Evolutionary conservation across 2,888 invertebrate species (phyloP).

Genomic region (Ditula angustiorana): DNA sequence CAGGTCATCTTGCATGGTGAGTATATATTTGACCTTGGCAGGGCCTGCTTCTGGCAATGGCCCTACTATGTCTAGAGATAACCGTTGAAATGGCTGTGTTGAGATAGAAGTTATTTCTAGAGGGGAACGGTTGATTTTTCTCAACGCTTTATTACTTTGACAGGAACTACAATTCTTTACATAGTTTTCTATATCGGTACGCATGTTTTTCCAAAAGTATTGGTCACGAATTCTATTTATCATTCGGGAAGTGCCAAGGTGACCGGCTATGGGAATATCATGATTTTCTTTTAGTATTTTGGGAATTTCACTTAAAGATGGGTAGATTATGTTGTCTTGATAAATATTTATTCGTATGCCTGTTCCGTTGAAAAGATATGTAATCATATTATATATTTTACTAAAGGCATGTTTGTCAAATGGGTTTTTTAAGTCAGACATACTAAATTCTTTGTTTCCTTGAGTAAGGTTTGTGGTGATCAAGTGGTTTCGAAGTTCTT

Average conservation of each 20-base stretch:
- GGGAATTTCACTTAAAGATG: background rate
- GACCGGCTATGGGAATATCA: background rate
- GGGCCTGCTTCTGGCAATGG: constrained; percentile 43
- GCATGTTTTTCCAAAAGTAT: background rate
- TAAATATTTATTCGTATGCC: background rate
- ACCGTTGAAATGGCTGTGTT: constrained; percentile 14
- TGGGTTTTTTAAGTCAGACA: background rate
- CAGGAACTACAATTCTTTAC: constrained; percentile 35
- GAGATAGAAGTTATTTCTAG: constrained; percentile 31
- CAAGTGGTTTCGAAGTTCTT: background rate
- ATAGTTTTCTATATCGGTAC: constrained; percentile 12
- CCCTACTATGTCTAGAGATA: constrained; percentile 41
- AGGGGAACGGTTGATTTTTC: constrained; percentile 1
- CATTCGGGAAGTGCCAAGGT: background rate
- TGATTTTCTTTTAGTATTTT: background rate
- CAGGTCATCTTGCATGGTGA: constrained; percentile 44
- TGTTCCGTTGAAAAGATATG: background rate
- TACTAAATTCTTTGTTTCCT: background rate
- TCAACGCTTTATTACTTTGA: constrained; percentile 33
- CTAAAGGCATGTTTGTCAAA: background rate
- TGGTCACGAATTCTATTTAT: background rate
- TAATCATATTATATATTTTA: background rate
- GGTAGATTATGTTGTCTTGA: background rate
- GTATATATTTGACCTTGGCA: constrained; percentile 39
- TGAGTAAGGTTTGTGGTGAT: background rate